Evolutionary conservation across 2,113 vertebrate species (phyloP), one percentile per base, ranked within the genome.

Genomic region (Xenopus laevis): DNA sequence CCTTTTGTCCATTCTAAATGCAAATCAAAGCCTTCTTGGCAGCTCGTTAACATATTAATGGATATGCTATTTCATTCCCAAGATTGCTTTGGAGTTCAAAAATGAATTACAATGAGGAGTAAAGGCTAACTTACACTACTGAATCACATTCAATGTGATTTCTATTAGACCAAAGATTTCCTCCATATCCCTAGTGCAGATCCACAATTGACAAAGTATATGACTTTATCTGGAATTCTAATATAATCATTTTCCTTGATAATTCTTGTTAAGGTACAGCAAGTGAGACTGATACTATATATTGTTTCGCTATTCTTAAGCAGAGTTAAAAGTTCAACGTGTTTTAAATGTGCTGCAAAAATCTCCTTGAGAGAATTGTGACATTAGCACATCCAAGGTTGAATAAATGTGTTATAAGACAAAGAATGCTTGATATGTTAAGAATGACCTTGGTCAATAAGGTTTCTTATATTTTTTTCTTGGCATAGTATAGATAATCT

Each of bases 1-100:
- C 80, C 80, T 50, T 90, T 86, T 85, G 86, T 87, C 86, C 88
- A 83, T 87, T 88, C 85, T 89, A 87, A 91, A 88, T 90, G 89
- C 88, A 90, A 90, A 91, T 89, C 84, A 85, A 87, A 89, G 86
- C 85, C 87, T 88, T 79, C 80, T 74, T 80, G 84, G 85, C 82
- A 82, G 87, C 84, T 86, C 84, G 87, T 90, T 88, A 90, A 81
- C 84, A 81, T 87, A 86, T 84, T 89, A 90, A 89, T 88, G 81
- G 74, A 74, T 68, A 52, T 70, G 82, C 75, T 78, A 85, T 87
- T 87, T 86, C 86, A 84, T 84, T 86, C 83, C 82, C 82, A 84
- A 87, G 89, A 89, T 85, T 81, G 82, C 84, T 88, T 89, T 83
- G 83, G 79, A 86, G 82, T 84, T 84, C 79, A 77, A 84, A 86